Evolutionary conservation across 2,888 invertebrate genomes (phyloP), one percentile per base, ranked within the genome.

Genomic region (Eilema griseolum): DNA sequence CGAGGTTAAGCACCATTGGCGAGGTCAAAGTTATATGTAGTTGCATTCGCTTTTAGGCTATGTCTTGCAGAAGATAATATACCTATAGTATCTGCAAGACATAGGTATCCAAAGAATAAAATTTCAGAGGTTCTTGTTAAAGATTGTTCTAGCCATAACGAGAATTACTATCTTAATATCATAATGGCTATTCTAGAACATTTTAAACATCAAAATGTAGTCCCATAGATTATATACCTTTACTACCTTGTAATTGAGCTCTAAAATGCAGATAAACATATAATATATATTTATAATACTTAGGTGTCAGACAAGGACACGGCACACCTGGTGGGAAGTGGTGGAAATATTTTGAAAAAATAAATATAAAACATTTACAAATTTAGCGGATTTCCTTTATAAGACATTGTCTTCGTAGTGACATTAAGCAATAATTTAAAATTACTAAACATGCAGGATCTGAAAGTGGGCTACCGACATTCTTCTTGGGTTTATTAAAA

Each of bases 401-500:
- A 28, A 28, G 5, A 20, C 12, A 41, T 28, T 28, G 7, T 20
- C 20, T 46, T 46, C 20, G 20, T 46, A 52, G n/a, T n/a, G n/a
- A n/a, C n/a, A 52, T 52, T 52, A n/a, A 10, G 52, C n/a, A 52
- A 52, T n/a, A n/a, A 8, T 20, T 52, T n/a, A 52, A 10, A n/a
- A 8, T 10, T 52, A n/a, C 52, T 52, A 1, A 52, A 52, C n/a
- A 52, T 64, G 28, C 59, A 67, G 46, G 67, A 60, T 63, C 33
- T 62, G 56, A n/a, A 71, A 72, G 65, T 62, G 65, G 68, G 68
- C 33, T 57, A 66, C 71, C 79, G 80, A 82, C 80, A 83, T 83
- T 83, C 75, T 33, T 69, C 71, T 61, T 70, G 67, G 31, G 23
- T 28, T 63, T 71, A 75, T 81, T 81, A 77, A 16, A 78, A 31